Base-by-base conservation (phyloP, 2,888 invertebrate genomes). In the Tubiluchus corallicola region DNA sequence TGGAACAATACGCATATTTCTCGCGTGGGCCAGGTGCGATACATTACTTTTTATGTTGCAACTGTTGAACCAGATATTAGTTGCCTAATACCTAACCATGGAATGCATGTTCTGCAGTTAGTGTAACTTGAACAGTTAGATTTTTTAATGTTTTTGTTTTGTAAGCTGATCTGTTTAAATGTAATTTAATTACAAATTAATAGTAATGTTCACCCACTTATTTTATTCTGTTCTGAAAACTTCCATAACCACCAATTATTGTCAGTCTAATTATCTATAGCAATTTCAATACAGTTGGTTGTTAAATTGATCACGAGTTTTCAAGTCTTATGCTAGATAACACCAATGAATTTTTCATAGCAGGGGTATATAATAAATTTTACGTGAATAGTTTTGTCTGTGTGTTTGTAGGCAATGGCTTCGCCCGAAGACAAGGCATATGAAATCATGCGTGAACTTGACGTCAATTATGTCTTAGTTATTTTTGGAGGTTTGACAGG, bases 1-100 rank as follows among this genome's bases (percentile, higher is more conserved):
- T 98, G 96, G 96, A 98, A 96, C 67, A 98, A 98, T 65, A 96
- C 94, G 13, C 96, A 94, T 66, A 96, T 96, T 58, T 94, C 87
- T 4, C 73, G 92, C 49, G 94, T 96, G 1, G 94, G 94, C 0
- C 92, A 96, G 66, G 65, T 64, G 52, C 19, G 16, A 4, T 4
- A 19, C n/a, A n/a, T 18, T 17, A 13, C 9, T 15, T 15, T 41
- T 41, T 19, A 16, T 20, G 19, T 19, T 3, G 15, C 4, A 42
- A 4, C 4, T 17, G 15, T 16, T 4, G 4, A 5, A 9, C 4
- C 16, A 20, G 5, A 17, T 18, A 41, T 5, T 17, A 41, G 4
- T 18, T 17, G 5, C 13, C 9, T 41, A 18, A 38, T 19, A 45
- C 16, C n/a, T 4, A 44, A 19, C 13, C 13, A 29, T 29, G 29